A percentile compares a stretch with the other conserved stretches of the same genome.
phyloP scores from a whole-genome alignment of 1,140 invertebrate genomes.

The Danaus plexippus region DNA sequence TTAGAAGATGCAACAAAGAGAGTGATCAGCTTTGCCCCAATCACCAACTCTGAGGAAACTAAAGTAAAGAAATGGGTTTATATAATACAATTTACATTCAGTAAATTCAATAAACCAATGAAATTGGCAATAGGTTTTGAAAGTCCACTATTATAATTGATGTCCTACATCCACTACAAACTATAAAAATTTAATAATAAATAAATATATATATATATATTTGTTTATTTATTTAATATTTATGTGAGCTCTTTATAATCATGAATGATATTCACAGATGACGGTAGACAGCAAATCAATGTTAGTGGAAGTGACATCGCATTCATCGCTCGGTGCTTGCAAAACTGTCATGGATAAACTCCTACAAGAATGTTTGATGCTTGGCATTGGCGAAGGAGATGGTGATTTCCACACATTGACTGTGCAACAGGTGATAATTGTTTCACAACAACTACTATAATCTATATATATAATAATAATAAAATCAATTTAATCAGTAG shows the following conservation, averaged over 20 bases:
- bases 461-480: no score
- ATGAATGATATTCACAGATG: conserved; percentile 59
- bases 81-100: not conserved
- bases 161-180: not conserved
- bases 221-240: not conserved
- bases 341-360: conserved; percentile 80
- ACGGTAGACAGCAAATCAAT: conserved; percentile 76
- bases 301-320: conserved; percentile 85
- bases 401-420: conserved; percentile 42
- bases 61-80: conserved; percentile 71
- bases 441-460: not conserved
- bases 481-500: no score
- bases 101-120: not conserved
- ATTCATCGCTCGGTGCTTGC: conserved; percentile 76
- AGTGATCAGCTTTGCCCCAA: conserved; percentile 87
- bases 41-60: conserved; percentile 85
- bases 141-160: not conserved
- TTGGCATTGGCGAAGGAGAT: conserved; percentile 63
- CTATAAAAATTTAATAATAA: not conserved
- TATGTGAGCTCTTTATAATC: not conserved
- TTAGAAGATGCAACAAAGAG: conserved; percentile 74
- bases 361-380: conserved; percentile 75
- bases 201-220: no score
- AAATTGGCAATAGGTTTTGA: not conserved
- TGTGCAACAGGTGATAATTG: conserved; percentile 48